A percentile compares a stretch with the other conserved stretches of the same genome.
Conservation (phyloP, 2,888 invertebrate species). For the Epinotia demarniana region DNA sequence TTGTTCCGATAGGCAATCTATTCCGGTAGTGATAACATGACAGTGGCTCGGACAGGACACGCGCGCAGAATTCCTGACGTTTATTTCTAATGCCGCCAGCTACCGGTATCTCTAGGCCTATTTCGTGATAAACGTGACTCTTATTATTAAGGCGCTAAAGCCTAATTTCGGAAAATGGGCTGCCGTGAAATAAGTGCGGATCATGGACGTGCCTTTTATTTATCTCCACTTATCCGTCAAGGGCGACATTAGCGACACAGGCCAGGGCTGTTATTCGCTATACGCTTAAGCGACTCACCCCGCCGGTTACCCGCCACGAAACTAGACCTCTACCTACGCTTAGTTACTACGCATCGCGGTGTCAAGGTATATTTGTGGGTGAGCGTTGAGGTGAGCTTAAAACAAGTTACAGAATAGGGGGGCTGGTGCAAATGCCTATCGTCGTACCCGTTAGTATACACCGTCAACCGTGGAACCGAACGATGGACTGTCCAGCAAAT, state of each 20-base stretch:
- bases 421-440: background rate
- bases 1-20: slow-evolving; percentile 26
- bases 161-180: background rate
- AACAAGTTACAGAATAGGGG: no score
- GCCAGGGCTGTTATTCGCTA: no score
- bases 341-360: no score
- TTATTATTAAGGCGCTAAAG: background rate
- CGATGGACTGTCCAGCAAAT: no score
- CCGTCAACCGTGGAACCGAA: no score
- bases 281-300: no score
- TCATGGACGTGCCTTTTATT: background rate
- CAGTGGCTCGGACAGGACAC: background rate
- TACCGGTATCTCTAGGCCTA: background rate
- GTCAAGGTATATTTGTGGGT: no score
- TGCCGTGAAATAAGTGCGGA: background rate
- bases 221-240: background rate
- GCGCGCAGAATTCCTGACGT: slow-evolving; percentile 9
- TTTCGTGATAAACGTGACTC: background rate
- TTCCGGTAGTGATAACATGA: slow-evolving; percentile 30
- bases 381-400: no score
- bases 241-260: background rate
- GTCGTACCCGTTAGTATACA: background rate
- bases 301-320: no score
- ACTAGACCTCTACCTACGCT: no score
- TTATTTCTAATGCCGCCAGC: slow-evolving; percentile 10